These are phyloP conservation scores for Xenopus tropicalis DNA, from an alignment of 2,113 vertebrate species.

Conservation along the genomic window UCB_Xtro_10.0 CM004443.2:177725001-177725500, in stretches of 20 bases:
- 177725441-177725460: not conserved
- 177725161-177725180: constrained; percentile 26
- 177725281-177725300: constrained; percentile 40
- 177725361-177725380: constrained; percentile 8
- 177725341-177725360: constrained; percentile 29
- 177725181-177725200: constrained; percentile 39
- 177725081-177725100: constrained; percentile 42
- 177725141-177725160: constrained; percentile 40
- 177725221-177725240: constrained; percentile 37
- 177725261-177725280: constrained; percentile 33
- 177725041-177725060: constrained; percentile 43
- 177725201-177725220: constrained; percentile 21
- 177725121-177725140: constrained; percentile 38
- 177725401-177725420: no score
- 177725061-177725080: constrained; percentile 43
- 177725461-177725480: constrained; percentile 43
- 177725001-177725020: constrained; percentile 44
- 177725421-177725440: no score
- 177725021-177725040: constrained; percentile 44
- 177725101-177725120: constrained; percentile 35
- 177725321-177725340: constrained; percentile 42
- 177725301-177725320: constrained; percentile 36
- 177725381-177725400: not conserved
- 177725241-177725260: constrained; percentile 36
- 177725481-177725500: constrained; percentile 51